Percentiles rank a stretch among this genome's conserved stretches.
Conservation (phyloP, 2,797 vertebrate species). For the Acipenser oxyrinchus region DNA sequence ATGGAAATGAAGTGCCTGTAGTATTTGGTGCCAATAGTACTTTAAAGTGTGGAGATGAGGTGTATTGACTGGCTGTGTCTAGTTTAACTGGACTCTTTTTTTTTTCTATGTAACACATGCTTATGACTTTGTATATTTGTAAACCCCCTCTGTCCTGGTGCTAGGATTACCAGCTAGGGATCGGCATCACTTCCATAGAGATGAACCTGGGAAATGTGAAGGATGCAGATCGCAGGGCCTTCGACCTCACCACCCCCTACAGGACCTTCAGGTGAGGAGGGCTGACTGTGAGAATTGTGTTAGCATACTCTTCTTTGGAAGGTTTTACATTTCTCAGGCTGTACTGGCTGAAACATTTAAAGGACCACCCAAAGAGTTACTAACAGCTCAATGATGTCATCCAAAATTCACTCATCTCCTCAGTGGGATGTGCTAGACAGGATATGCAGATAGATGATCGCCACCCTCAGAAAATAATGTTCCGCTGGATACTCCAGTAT, state of each 20-base stretch:
- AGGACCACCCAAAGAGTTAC: not conserved
- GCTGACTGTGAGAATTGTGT: not conserved
- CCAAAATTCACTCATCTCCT: conserved; percentile 17
- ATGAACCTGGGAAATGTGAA: conserved; percentile 93
- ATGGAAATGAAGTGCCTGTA: too few relatives aligned
- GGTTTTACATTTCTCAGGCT: not conserved
- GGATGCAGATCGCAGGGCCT: conserved; percentile 71
- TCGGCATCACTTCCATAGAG: conserved; percentile 86
- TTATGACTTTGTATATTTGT: not conserved
- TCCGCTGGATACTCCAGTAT: too few relatives aligned
- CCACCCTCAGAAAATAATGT: too few relatives aligned
- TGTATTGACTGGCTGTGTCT: too few relatives aligned
- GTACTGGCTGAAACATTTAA: not conserved
- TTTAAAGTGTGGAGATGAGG: too few relatives aligned
- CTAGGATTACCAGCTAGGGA: conserved; percentile 76
- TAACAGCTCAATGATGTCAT: not conserved
- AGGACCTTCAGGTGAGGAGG: conserved; percentile 75
- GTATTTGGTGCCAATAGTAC: too few relatives aligned
- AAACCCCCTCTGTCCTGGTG: not conserved
- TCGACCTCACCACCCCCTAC: conserved; percentile 90
- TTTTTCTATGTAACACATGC: not conserved
- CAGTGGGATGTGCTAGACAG: conserved; percentile 13
- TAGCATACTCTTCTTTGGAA: too few relatives aligned
- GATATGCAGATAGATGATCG: not conserved
- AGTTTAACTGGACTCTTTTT: not conserved